Base-by-base conservation (phyloP, 2,113 vertebrate species). In the Stigmatopora argus region DNA sequence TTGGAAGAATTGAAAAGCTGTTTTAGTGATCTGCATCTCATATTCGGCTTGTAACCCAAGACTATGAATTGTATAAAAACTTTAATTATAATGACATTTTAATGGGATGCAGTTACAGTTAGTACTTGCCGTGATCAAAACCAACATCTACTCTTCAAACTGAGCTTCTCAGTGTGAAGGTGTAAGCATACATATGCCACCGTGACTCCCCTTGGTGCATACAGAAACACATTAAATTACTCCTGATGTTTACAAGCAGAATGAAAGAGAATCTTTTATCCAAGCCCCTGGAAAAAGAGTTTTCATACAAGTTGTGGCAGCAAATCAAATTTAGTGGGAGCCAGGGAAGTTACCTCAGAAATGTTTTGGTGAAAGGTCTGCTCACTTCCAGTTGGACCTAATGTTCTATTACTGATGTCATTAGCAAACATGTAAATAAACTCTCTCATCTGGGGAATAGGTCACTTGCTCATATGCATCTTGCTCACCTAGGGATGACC, bases 351-450 rank as follows among this genome's bases (percentile, higher is more conserved):
- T 41, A 38, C 65, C 77, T 63, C 44, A 74, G 78, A 41, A 41
- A 71, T 79, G 80, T 83, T 85, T 79, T 71, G 75, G 69, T 41
- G 74, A 78, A 41, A 41, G 65, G 63, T 49, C 74, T 72, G 74
- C 72, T 72, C 71, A 70, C 72, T 70, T 70, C 67, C 72, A 77
- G 66, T 67, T 71, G 80, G 79, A 77, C 71, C 31, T 69, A 85
- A 81, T 72, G 71, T 64, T 71, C 60, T 78, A 46, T 74, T 71
- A 66, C 70, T 73, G 81, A 82, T 78, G 80, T 79, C 67, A 76
- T 78, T 79, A 75, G 67, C 65, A 55, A 57, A 48, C 68, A 68
- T 73, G 76, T 81, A 83, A 87, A 84, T 74, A 85, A 64, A 58
- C 72, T 70, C 51, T 13, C 66, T 47, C 53, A 59, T 66, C 46